Evolutionary conservation across 1,140 invertebrate species (phyloP).

Genomic region (Papilio polyxenes): DNA sequence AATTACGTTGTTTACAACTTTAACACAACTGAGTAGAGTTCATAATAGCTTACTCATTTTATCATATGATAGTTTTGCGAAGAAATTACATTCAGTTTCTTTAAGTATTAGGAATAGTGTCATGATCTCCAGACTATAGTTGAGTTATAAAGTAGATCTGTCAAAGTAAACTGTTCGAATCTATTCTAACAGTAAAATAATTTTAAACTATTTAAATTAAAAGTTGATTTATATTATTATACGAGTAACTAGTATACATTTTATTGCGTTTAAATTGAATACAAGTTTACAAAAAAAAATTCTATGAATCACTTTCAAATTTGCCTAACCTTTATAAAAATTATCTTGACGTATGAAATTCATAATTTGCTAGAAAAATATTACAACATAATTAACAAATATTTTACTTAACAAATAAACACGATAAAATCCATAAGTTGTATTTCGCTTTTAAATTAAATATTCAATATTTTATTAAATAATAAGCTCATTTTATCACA

Average conservation of each 20-base stretch:
- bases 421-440: background rate
- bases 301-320: too few species aligned
- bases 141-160: constrained; percentile 52
- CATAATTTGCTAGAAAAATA: too few species aligned
- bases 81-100: constrained; percentile 44
- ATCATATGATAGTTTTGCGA: background rate
- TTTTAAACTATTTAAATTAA: background rate
- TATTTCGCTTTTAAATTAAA: background rate
- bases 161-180: constrained; percentile 11
- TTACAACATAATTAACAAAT: background rate
- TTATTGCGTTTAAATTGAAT: background rate
- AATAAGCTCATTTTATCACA: constrained; percentile 28
- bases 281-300: too few species aligned
- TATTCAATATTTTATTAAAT: background rate
- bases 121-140: constrained; percentile 70
- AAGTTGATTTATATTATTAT: background rate
- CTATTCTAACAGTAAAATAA: background rate
- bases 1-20: background rate
- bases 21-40: background rate
- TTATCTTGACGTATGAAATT: too few species aligned
- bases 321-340: too few species aligned
- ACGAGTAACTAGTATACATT: background rate
- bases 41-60: constrained; percentile 16
- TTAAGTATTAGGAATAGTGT: constrained; percentile 72
- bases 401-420: background rate